These are phyloP conservation scores for Polypterus senegalus DNA, from an alignment of 2,113 vertebrate genomes.

Conservation along the genomic window DNA sequence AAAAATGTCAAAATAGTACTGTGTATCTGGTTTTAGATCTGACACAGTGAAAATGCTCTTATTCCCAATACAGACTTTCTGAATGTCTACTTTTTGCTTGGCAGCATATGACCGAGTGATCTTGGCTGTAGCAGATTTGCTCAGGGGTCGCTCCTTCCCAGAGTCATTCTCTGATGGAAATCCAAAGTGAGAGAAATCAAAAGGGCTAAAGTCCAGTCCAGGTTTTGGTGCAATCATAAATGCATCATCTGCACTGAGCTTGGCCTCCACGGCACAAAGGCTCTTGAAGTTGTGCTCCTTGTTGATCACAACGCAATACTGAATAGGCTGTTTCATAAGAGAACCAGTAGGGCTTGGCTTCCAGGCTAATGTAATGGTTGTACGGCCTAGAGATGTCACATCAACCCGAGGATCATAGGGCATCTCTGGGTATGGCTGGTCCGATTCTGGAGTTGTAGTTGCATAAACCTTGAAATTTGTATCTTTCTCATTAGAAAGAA, in stretches of 20 bases:
- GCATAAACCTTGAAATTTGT: conserved; percentile 88
- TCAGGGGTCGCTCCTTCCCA: conserved; percentile 50
- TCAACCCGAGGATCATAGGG: conserved; percentile 89
- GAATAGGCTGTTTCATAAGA: conserved; percentile 72
- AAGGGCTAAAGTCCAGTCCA: conserved; percentile 84
- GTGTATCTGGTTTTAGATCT: conserved; percentile 79
- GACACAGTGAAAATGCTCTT: conserved; percentile 92
- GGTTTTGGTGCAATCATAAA: conserved; percentile 88
- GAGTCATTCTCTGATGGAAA: conserved; percentile 63
- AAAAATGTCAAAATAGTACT: conserved; percentile 96
- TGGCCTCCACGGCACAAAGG: conserved; percentile 84
- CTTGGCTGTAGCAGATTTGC: conserved; percentile 44
- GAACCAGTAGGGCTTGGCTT: conserved; percentile 83
- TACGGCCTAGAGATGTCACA: conserved; percentile 77
- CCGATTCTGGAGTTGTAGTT: conserved; percentile 86
- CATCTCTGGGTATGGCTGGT: conserved; percentile 86
- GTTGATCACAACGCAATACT: conserved; percentile 90
- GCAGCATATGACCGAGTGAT: conserved; percentile 45
- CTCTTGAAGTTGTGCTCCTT: conserved; percentile 98
- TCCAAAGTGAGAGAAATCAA: conserved; percentile 90
- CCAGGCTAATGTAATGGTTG: conserved; percentile 84
- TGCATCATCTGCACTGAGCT: conserved; percentile 63
- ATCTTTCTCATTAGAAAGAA: conserved; percentile 95
- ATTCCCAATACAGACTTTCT: conserved; percentile 79
- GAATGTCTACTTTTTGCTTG: conserved; percentile 66